Base-by-base conservation (phyloP, 2,888 invertebrate genomes). In the Mellilla xanthometata region DNA sequence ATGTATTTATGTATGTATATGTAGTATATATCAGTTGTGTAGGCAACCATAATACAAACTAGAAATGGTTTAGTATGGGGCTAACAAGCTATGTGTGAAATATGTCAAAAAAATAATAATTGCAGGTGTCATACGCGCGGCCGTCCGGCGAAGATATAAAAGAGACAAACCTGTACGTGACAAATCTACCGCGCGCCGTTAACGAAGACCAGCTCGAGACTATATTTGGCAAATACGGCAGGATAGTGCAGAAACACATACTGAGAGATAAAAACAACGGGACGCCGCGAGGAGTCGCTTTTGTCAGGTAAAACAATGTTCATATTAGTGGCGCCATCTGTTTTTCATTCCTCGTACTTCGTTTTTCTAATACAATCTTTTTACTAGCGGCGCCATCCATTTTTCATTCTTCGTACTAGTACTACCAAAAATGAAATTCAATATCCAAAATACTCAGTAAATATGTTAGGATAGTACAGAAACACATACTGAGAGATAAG, bases 131-230 rank as follows among this genome's bases (percentile, higher is more conserved):
- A 36, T 96, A 95, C 83, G 97, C 98, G 7, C 92, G 97, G 55
- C 97, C 97, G 8, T 95, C 96, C 12, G 96, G 97, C 26, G 97
- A 97, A 57, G 95, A 95, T 57, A 97, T 97, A 69, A 97, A 97
- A 79, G 97, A 97, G 61, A 97, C 97, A 11, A 98, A 98, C 83
- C 91, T 98, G 42, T 98, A 98, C 83, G 95, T 98, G 50, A 96
- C 97, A 58, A 97, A 97, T 86, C 91, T 98, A 60, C 98, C 98
- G 48, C 94, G 95, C 64, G 94, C 94, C 64, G 92, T 96, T 57
- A 95, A 95, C 26, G 96, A 97, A 72, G 93, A 94, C 32, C 95
- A 97, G 67, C 89, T 98, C 49, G 94, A 96, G 66, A 93, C 94
- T 47, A 92, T 97, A 77, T 98, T 98, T 86, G 94, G 95, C 66